Base-by-base conservation (phyloP, 1,140 invertebrate species). In the Acromyrmex heyeri region DNA sequence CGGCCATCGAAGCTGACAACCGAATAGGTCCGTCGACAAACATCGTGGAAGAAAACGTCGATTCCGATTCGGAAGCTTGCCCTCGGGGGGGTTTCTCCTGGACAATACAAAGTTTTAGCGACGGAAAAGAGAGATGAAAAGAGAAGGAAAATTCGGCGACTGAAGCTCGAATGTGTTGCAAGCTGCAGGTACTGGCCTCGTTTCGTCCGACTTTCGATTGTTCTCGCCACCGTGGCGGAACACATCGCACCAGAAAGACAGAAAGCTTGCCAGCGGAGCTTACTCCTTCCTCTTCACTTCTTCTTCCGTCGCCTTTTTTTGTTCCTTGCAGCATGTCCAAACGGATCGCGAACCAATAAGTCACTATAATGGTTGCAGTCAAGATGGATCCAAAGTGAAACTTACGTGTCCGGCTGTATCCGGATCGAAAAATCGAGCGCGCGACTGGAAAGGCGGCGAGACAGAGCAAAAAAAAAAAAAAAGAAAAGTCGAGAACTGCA, bases 271-370 rank as follows among this genome's bases (percentile, higher is more conserved):
- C 24, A 57, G 79, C 53, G 55, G 14, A 83, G 79, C 79, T 83
- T 83, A 65, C 81, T 44, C 24, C 61, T 48, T 24, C 27, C 50
- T 53, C 83, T 64, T 38, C 48, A 5, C 79, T 0, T 44, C 38
- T 53, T 38, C 21, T 14, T 57, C 34, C 55, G 12, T 53, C 59
- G 53, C 21, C 50, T 53, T 85, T 65, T 78, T 79, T 79, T 65
- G 24, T 65, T 78, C 30, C 48, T 79, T 30, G 38, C 83, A 65
- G 30, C 87, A 79, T 77, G 88, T 87, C 85, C 86, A 38, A 89
- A 90, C 88, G 65, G 75, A 89, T 90, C 88, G 79, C 85, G 78
- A 87, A 87, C 88, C 88, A 87, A 90, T 90, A 90, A 90, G 88
- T 90, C 88, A 90, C 75, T 70, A 86, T 70, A 82, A 89, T 86